A percentile compares a stretch with the other conserved stretches of the same genome.
These are phyloP conservation scores for Porites lutea DNA, from an alignment of 64 coral and sea anemone species.

Conservation along the genomic window DNA sequence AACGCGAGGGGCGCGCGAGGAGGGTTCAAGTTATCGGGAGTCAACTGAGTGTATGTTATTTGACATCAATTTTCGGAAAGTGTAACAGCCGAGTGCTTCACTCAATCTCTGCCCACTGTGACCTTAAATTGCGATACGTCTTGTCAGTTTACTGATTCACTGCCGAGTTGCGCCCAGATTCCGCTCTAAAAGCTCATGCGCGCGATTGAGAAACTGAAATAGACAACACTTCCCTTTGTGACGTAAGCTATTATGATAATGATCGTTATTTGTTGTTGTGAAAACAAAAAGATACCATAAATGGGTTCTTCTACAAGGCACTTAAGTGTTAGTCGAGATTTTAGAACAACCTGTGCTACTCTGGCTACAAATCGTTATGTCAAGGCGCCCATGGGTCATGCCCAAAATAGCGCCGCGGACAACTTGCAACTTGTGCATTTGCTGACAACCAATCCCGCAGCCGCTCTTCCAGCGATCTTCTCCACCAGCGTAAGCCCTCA, in stretches of 20 bases:
- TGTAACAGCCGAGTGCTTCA: no score
- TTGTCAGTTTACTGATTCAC: no score
- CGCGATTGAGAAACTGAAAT: no score
- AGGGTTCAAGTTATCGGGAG: no score
- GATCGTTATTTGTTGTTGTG: no score
- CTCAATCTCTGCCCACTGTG: no score
- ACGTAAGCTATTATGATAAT: background rate
- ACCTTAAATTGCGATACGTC: no score
- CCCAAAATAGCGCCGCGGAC: constrained; percentile 33
- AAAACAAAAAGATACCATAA: background rate
- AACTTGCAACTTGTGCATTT: constrained; percentile 67
- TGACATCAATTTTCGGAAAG: no score
- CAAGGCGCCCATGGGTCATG: background rate
- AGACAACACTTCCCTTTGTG: background rate
- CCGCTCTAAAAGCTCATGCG: no score
- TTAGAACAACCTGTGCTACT: background rate
- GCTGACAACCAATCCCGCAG: constrained; percentile 71
- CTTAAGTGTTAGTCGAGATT: background rate
- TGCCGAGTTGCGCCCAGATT: no score
- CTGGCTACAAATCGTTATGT: background rate
- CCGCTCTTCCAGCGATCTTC: constrained; percentile 59
- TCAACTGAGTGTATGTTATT: no score
- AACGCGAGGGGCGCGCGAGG: no score
- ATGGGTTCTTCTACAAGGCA: background rate
- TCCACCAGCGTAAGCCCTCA: constrained; percentile 23